Evolutionary conservation across 2,888 invertebrate species (phyloP), one percentile per base, ranked within the genome.

Genomic region (Cerastis leucographa): DNA sequence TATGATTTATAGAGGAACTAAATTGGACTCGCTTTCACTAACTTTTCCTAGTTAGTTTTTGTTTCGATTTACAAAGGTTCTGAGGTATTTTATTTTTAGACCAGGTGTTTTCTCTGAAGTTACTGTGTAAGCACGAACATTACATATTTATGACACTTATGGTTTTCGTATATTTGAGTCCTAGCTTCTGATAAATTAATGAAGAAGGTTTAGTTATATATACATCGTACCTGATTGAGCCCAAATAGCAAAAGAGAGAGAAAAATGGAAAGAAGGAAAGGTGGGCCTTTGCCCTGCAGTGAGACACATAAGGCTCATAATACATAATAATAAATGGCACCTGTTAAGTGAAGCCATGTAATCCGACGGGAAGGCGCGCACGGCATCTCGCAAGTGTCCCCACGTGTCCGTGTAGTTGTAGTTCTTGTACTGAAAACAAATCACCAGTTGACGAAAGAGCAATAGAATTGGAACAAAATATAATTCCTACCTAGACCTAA

Each of bases 281-380:
- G 35, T 2, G 35, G 1, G 35, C 35, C 35, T 35, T 35, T 35
- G 35, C 35, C 35, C 35, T 35, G 35, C 35, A 35, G 35, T 35
- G 35, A 3, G 35, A 35, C 35, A 35, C 35, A 2, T 35, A 35
- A 2, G 35, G 35, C 35, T 35, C 35, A 35, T 35, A 35, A 35
- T 35, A 35, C 1, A 35, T 35, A 35, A 35, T 35, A 71, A 54
- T 29, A 74, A 46, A 17, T 11, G 25, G 5, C 29, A 95, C 95
- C 95, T 95, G 78, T 90, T 88, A n/a, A 96, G 83, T 17, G 95
- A 94, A n/a, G 92, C 90, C 19, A 95, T 84, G 74, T 96, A 95
- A 2, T 90, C 93, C 0, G 93, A 84, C 0, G 96, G 95, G 76
- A 96, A 96, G 1, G 92, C 89, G 14, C 93, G 92, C n/a, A 93